phyloP scores from a whole-genome alignment of 2,797 vertebrate genomes.

The Leptoclinus maculatus region DNA sequence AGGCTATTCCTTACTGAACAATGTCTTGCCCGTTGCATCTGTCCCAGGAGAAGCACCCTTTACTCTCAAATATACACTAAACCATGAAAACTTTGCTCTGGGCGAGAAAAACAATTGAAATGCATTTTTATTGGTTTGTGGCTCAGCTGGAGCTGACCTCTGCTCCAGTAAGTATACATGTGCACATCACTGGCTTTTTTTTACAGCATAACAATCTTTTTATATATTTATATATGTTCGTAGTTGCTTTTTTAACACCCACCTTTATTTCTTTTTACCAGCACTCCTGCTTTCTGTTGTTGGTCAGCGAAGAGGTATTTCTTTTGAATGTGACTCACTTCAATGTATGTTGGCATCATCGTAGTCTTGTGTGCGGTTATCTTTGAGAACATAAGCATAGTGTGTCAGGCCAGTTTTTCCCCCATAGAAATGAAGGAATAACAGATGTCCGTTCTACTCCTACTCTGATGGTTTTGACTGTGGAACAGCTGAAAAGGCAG shows the following conservation, averaged over 20 bases:
- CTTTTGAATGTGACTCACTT: neutral
- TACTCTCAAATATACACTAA: slow-evolving; percentile 38
- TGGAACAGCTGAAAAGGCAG: too few relatives aligned
- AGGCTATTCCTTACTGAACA: slow-evolving; percentile 43
- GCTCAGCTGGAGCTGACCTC: slow-evolving; percentile 25
- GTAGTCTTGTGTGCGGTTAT: too few relatives aligned
- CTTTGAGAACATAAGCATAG: neutral
- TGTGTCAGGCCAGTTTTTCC: neutral
- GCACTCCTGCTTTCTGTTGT: neutral
- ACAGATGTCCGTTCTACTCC: too few relatives aligned
- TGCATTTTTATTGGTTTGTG: slow-evolving; percentile 23
- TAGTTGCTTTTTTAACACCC: too few relatives aligned
- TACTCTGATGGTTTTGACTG: neutral
- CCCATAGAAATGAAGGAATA: too few relatives aligned
- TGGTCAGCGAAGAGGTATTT: neutral
- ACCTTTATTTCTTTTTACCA: neutral
- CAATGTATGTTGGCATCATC: too few relatives aligned
- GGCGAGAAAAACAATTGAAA: slow-evolving; percentile 31
- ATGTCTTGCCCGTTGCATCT: slow-evolving; percentile 22
- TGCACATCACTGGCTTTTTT: slow-evolving; percentile 12
- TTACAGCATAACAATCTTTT: slow-evolving; percentile 7
- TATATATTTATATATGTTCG: too few relatives aligned
- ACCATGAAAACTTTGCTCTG: slow-evolving; percentile 32
- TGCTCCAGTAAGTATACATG: slow-evolving; percentile 7
- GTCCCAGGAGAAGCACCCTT: slow-evolving; percentile 42